These are phyloP conservation scores for Diprion similis DNA, from an alignment of 1,140 invertebrate species.

Conservation along the genomic window DNA sequence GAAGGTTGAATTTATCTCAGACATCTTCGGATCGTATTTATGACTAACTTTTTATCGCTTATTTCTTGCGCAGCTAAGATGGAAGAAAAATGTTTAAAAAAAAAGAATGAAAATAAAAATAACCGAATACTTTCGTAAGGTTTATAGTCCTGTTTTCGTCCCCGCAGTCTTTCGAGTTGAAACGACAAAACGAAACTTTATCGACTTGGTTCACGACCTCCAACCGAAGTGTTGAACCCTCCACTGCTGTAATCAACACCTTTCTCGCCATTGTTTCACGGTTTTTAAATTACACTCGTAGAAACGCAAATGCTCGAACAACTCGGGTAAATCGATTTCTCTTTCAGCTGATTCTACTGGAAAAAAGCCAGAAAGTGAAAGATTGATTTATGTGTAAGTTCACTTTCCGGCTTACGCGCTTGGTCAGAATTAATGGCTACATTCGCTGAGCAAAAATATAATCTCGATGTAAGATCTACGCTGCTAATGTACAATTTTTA, in stretches of 20 bases:
- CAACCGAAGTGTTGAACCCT: background rate
- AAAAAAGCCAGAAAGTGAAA: background rate
- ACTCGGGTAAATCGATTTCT: background rate
- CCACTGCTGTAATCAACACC: too few relatives aligned
- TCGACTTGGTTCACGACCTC: background rate
- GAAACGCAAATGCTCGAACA: background rate
- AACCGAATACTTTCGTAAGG: too few relatives aligned
- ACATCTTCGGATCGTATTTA: too few relatives aligned
- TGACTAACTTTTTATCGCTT: too few relatives aligned
- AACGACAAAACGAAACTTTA: background rate
- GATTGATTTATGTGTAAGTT: background rate
- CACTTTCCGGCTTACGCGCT: background rate
- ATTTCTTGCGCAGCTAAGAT: too few relatives aligned
- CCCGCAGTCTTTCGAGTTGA: background rate
- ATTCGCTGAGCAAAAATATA: background rate
- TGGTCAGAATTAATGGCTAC: background rate
- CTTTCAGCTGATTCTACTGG: background rate
- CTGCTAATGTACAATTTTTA: background rate
- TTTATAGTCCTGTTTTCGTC: too few relatives aligned
- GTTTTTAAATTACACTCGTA: background rate
- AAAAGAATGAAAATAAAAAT: too few relatives aligned
- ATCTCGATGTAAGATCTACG: background rate
- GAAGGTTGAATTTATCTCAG: too few relatives aligned
- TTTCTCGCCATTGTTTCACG: background rate
- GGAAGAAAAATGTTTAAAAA: too few relatives aligned